Base-by-base conservation (phyloP, 2,888 invertebrate genomes). In the Callimorpha dominula region DNA sequence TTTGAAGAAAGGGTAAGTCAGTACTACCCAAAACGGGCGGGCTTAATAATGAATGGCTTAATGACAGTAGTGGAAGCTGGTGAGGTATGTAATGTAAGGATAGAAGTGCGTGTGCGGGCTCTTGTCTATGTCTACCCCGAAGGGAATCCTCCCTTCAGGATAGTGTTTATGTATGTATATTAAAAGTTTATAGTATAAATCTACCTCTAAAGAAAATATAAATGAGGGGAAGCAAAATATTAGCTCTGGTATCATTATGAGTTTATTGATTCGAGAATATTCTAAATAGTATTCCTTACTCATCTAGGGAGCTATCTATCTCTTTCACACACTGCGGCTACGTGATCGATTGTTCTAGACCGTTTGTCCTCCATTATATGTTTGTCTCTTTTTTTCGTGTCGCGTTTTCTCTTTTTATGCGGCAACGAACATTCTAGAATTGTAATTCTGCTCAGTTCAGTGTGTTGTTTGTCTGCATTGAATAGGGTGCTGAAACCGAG, bases 391-490 rank as follows among this genome's bases (percentile, higher is more conserved):
- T 85, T 72, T 75, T 75, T 74, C 75, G 49, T 71, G 66, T 82
- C 65, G 64, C 43, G 62, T 50, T 69, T 54, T 90, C 87, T 85
- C 87, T 82, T 78, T 86, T 76, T 70, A 65, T 78, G 72, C 75
- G 66, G 69, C 71, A 79, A 62, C 68, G 84, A 86, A 91, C 65
- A 74, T 90, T 91, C 92, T 87, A 88, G 92, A 92, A 90, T 14
- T 74, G 74, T 78, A 79, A 87, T 66, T 31, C 87, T 76, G 76
- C 85, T 68, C 81, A 78, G 43, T 85, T 68, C 0, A 76, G 74
- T 64, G 65, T 60, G 62, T 46, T 60, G 31, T 72, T 71, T 68
- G 42, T 68, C 40, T 57, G 52, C 40, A 12, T 9, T 1, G 50
- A 20, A 7, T 9, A 3, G 20, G 42, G 20, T 64, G 42, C 40